Evolutionary conservation across 1,140 invertebrate species (phyloP), one percentile per base, ranked within the genome.

Genomic region (Platorchestia sp.): DNA sequence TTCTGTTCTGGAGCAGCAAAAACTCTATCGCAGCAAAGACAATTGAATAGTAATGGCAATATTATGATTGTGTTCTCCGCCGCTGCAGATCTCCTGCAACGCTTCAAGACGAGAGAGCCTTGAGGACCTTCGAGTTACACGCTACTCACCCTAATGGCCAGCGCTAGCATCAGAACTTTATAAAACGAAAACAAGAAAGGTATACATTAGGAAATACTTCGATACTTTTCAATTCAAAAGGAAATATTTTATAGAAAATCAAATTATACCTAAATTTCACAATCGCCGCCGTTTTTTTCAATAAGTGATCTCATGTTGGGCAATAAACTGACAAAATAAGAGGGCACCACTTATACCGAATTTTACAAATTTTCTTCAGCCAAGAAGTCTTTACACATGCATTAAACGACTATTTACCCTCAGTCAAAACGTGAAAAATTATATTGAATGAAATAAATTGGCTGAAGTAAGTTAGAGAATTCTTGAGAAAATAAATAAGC

Each of bases 41-140:
- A 75, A 75, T 75, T 75, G 59, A 75, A 75, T 75, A 75, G 59
- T 75, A 75, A 75, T 75, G 59, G 59, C 59, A 75, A 75, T 75
- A 75, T 75, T 75, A 75, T 75, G 59, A 75, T 75, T 75, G 10
- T 75, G 59, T 10, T 75, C 59, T 75, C 27, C 59, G 59, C 27
- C 27, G 27, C 59, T 27, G 36, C 1, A 75, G 59, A 75, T 75
- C 59, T 75, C 10, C 59, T 75, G 1, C 59, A 75, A 22, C 10
- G 59, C 14, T 75, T 75, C 14, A 36, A 10, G 59, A 75, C 59
- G 36, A 75, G 1, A 75, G 59, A 27, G 36, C 59, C 10, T 75
- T 3, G 27, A 19, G 59, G 27, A 10, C 59, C 36, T 36, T 75
- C 1, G 59, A 3, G 27, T 75, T 3, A 75, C 59, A 36, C 59